phyloP scores from a whole-genome alignment of 2,888 invertebrate species.

The Cancer borealis region DNA sequence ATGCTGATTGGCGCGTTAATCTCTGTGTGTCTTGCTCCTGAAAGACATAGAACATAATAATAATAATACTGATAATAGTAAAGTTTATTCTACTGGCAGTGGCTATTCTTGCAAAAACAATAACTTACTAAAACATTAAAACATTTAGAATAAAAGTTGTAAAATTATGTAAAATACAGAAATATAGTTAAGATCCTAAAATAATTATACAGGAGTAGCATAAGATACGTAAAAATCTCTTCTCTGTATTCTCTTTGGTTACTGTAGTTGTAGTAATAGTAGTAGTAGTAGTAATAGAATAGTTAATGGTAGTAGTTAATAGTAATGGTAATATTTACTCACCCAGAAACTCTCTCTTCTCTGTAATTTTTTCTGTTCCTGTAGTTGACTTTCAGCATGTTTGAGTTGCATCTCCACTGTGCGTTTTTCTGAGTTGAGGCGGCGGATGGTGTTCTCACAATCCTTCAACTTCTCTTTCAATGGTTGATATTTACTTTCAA shows the following conservation, averaged over 20 bases:
- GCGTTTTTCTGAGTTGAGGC: conserved; percentile 52
- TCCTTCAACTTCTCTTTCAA: conserved; percentile 51
- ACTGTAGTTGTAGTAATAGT: not conserved
- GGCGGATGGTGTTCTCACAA: conserved; percentile 31
- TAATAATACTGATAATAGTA: not conserved
- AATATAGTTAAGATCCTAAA: too few relatives aligned
- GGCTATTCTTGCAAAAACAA: too few relatives aligned
- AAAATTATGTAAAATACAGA: too few relatives aligned
- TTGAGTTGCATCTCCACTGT: conserved; percentile 45
- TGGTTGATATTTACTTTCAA: conserved; percentile 32
- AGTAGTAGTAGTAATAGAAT: not conserved
- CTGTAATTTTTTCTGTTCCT: conserved; percentile 36
- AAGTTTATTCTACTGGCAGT: not conserved
- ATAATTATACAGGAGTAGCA: too few relatives aligned
- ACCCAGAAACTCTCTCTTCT: conserved; percentile 56
- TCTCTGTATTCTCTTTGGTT: too few relatives aligned
- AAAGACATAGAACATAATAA: not conserved
- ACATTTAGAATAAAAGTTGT: too few relatives aligned
- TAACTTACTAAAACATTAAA: too few relatives aligned
- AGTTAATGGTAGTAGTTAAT: not conserved
- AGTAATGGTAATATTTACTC: not conserved
- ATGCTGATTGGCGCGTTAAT: not conserved
- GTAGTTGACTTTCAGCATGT: conserved; percentile 47
- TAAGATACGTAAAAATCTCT: too few relatives aligned
- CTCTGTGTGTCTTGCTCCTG: not conserved